phyloP scores from a whole-genome alignment of 2,797 vertebrate genomes.

The Morelia viridis region DNA sequence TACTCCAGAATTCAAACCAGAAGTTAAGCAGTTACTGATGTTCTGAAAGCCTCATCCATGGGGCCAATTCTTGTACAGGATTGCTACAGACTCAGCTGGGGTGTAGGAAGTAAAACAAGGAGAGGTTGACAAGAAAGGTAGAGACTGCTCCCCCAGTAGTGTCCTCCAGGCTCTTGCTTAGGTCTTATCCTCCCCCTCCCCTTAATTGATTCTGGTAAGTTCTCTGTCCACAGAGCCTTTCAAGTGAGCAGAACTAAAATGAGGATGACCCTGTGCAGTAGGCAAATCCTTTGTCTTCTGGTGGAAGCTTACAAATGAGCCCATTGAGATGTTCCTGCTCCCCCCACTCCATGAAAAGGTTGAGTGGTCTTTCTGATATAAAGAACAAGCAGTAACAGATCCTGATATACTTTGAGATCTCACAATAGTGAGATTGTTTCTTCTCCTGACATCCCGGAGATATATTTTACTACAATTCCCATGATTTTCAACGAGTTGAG shows the following conservation, averaged over 20 bases:
- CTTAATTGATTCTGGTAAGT: background rate
- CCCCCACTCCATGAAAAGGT: background rate
- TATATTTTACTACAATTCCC: background rate
- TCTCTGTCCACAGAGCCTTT: background rate
- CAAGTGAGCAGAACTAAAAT: background rate
- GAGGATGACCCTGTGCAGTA: background rate
- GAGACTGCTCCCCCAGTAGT: background rate
- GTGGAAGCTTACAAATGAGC: background rate
- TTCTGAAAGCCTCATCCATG: background rate
- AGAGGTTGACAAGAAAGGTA: background rate
- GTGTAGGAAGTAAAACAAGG: background rate
- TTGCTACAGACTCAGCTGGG: background rate
- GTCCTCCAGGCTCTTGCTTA: background rate
- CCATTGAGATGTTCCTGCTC: no score
- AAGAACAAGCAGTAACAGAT: background rate
- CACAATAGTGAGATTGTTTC: background rate
- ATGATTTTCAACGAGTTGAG: background rate
- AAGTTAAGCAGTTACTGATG: background rate
- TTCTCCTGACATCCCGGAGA: background rate
- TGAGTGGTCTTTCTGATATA: background rate
- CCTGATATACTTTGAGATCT: background rate
- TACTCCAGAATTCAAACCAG: background rate
- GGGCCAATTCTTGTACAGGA: background rate
- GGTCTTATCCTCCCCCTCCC: background rate
- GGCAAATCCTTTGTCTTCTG: background rate